Conservation (phyloP, 2,888 invertebrate species). For the Schizaphis graminum region DNA sequence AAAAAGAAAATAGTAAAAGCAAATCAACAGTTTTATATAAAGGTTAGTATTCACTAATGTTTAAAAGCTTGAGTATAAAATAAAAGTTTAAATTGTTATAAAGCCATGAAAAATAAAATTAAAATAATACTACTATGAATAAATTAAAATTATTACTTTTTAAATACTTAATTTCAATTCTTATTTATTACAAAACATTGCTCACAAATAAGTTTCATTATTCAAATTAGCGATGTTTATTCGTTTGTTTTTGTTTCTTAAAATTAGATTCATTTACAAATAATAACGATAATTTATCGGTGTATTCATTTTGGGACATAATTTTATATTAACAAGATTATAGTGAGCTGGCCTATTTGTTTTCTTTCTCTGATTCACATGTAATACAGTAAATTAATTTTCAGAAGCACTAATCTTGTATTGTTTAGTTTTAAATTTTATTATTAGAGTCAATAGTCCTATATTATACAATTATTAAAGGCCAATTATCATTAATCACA, state of each 20-base stretch:
- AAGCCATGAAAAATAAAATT: not conserved
- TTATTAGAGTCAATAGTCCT: not conserved
- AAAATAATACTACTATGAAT: not conserved
- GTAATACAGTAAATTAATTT: not conserved
- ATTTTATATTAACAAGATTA: not conserved
- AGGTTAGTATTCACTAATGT: not conserved
- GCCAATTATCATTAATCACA: too few relatives aligned
- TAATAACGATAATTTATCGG: not conserved
- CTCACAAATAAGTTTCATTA: not conserved
- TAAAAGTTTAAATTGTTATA: constrained; percentile 22
- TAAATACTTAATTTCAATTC: not conserved
- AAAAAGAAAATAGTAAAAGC: constrained; percentile 20
- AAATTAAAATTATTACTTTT: constrained; percentile 6
- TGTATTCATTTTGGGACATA: not conserved
- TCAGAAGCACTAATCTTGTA: not conserved
- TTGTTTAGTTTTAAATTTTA: not conserved
- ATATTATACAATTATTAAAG: too few relatives aligned
- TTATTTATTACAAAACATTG: not conserved
- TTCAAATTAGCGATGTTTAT: not conserved
- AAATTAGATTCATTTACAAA: not conserved
- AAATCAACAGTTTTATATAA: constrained; percentile 37
- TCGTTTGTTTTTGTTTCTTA: not conserved
- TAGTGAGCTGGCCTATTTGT: not conserved
- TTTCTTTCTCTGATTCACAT: not conserved
- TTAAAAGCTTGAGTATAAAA: constrained; percentile 1